Evolutionary conservation across 2,888 invertebrate genomes (phyloP).

Genomic region (Euclidia mi): DNA sequence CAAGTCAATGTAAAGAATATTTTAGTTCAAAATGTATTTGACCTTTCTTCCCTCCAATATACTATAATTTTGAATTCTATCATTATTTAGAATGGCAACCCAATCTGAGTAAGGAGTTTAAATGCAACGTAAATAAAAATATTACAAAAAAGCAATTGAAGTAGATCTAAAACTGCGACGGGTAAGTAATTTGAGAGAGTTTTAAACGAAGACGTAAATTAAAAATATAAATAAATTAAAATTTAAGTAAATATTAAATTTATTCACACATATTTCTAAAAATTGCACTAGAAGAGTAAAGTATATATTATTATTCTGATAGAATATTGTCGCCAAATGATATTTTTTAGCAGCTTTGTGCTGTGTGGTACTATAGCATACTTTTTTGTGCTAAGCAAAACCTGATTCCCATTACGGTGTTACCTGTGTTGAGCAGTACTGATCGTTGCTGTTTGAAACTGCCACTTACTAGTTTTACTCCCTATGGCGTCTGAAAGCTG

Average conservation of each 20-base stretch:
- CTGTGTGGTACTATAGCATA: neutral
- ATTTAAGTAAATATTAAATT: conserved; percentile 69
- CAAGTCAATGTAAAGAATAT: too few relatives aligned
- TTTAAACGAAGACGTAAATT: conserved; percentile 75
- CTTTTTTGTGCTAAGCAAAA: neutral
- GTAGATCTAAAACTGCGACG: conserved; percentile 77
- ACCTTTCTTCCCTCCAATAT: too few relatives aligned
- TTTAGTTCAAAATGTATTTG: too few relatives aligned
- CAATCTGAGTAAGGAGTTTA: neutral
- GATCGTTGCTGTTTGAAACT: too few relatives aligned
- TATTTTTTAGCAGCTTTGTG: neutral
- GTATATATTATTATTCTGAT: conserved; percentile 44
- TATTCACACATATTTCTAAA: conserved; percentile 82
- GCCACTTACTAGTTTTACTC: too few relatives aligned
- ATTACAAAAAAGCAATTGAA: conserved; percentile 7
- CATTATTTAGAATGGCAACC: neutral
- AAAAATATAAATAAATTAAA: conserved; percentile 58
- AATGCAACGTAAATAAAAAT: conserved; percentile 9
- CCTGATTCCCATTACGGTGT: too few relatives aligned
- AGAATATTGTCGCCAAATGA: conserved; percentile 8
- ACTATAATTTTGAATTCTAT: too few relatives aligned
- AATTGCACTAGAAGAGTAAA: conserved; percentile 78
- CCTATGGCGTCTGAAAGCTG: too few relatives aligned
- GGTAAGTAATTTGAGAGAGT: conserved; percentile 82
- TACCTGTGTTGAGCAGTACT: too few relatives aligned